Percentiles rank a stretch among this genome's conserved stretches.
These are phyloP conservation scores for Sebastes dallii DNA, from an alignment of 2,797 vertebrate species.

Conservation along the genomic window DNA sequence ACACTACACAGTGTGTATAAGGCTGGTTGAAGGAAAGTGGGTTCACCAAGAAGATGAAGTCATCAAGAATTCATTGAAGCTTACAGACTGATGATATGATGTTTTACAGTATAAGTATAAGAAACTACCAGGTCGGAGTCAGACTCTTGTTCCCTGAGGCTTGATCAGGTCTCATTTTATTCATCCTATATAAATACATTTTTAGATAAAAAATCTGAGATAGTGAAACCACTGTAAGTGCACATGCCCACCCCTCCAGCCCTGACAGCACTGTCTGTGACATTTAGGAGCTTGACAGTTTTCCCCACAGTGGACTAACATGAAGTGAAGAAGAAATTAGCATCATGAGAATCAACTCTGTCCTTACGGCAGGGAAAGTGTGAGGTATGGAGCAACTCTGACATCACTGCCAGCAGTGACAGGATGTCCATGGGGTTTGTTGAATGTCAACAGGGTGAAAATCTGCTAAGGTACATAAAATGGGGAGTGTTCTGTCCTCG, in stretches of 20 bases:
- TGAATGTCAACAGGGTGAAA: constrained; percentile 13
- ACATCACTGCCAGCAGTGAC: constrained; percentile 8
- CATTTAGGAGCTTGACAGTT: constrained; percentile 42
- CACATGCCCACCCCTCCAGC: not conserved
- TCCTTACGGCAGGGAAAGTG: not conserved
- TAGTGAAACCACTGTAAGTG: not conserved
- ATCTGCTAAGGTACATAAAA: not conserved
- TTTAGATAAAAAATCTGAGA: not conserved
- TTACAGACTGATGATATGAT: not conserved
- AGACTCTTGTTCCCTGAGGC: not conserved
- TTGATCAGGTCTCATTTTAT: not conserved
- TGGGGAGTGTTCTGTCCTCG: not conserved
- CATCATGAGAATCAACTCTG: not conserved
- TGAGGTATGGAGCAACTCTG: not conserved
- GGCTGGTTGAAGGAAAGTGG: not conserved
- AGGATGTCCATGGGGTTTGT: not conserved
- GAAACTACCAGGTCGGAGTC: not conserved
- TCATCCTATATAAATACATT: not conserved
- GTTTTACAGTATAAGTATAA: not conserved
- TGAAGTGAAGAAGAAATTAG: constrained; percentile 10
- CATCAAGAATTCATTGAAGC: not conserved
- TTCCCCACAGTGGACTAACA: not conserved
- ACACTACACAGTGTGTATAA: not conserved
- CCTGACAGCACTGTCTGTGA: constrained; percentile 14
- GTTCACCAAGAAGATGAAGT: not conserved